These are phyloP conservation scores for Apodemia duryi DNA, from an alignment of 2,888 invertebrate species.

Conservation along the genomic window DNA sequence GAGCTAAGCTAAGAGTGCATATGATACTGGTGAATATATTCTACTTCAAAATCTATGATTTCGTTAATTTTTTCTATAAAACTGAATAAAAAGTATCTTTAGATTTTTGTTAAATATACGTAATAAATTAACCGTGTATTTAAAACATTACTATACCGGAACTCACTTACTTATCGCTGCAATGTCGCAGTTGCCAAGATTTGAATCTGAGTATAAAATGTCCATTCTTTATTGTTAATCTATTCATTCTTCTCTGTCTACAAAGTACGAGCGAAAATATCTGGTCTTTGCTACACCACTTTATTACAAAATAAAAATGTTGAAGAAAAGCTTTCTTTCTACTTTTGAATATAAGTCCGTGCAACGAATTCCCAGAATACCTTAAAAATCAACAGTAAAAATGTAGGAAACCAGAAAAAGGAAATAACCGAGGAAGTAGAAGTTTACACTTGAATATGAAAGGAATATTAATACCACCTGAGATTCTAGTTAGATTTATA, in stretches of 20 bases:
- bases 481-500: background rate
- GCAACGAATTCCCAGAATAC: conserved; percentile 6
- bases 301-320: conserved; percentile 11
- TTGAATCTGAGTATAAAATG: background rate
- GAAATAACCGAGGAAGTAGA: background rate
- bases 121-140: too few species aligned
- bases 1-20: too few species aligned
- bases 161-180: background rate
- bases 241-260: background rate
- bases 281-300: background rate
- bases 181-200: background rate
- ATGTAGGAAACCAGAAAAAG: conserved; percentile 2
- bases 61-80: too few species aligned
- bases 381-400: conserved; percentile 3
- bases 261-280: background rate
- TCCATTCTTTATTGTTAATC: conserved; percentile 1
- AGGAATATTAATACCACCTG: conserved; percentile 10
- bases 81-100: too few species aligned
- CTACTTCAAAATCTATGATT: too few species aligned
- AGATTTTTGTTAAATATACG: too few species aligned
- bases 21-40: too few species aligned
- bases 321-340: conserved; percentile 4
- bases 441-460: conserved; percentile 12
- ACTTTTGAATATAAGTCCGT: background rate
- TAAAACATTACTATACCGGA: background rate